Evolutionary conservation across 1,140 invertebrate genomes (phyloP).

Genomic region (Formica selysi): DNA sequence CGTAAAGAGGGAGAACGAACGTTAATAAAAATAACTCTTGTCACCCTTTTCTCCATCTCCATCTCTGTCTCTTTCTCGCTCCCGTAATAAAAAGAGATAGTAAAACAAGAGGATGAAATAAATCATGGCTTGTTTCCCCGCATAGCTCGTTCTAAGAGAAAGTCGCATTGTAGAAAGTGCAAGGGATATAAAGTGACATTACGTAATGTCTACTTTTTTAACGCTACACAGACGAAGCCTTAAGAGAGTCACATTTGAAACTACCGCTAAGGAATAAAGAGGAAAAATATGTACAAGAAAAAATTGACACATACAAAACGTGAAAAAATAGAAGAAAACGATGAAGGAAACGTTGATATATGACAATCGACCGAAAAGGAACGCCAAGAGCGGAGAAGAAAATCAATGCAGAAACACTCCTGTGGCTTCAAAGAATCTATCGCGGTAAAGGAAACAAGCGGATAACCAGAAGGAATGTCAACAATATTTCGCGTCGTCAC

Average conservation of each 20-base stretch:
- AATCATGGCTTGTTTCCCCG: constrained; percentile 16
- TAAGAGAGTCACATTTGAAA: background rate
- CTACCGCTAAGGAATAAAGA: background rate
- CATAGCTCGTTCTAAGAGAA: background rate
- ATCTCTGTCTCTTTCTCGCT: constrained; percentile 11
- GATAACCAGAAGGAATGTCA: background rate
- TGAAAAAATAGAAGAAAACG: background rate
- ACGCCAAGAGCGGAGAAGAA: background rate
- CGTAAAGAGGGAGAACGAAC: background rate
- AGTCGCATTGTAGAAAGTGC: background rate
- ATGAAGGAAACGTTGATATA: background rate
- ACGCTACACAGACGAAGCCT: background rate
- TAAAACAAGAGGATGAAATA: constrained; percentile 10
- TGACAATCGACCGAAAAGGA: background rate
- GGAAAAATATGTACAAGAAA: background rate
- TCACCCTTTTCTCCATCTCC: constrained; percentile 18
- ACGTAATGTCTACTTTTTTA: background rate
- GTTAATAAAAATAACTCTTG: constrained; percentile 35
- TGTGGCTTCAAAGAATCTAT: background rate
- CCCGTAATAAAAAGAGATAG: background rate
- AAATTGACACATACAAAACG: background rate
- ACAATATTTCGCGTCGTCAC: background rate
- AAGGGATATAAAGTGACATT: constrained; percentile 3
- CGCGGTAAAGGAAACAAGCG: background rate
- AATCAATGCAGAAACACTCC: background rate